Percentiles rank a stretch among this genome's conserved stretches.
Evolutionary conservation across 37 sponge, comb jelly and placozoan genomes (phyloP).

Genomic region (Hormiphora californensis): DNA sequence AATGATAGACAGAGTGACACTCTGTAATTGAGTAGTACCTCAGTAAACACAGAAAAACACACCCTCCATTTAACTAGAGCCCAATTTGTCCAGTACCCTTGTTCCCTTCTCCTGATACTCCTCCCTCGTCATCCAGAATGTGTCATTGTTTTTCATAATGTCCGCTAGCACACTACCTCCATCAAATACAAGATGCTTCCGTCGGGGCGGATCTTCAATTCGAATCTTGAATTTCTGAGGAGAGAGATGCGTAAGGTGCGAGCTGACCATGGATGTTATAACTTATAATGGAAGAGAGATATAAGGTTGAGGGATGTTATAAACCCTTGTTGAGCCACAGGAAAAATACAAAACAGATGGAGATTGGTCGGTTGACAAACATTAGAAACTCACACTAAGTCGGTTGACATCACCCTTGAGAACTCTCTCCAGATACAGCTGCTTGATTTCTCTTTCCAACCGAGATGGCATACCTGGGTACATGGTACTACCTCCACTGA

Average conservation of each 20-base stretch:
- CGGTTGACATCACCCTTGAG: slow-evolving; percentile 87
- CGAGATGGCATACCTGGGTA: slow-evolving; percentile 98
- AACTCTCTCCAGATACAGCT: slow-evolving; percentile 93
- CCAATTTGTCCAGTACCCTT: slow-evolving; percentile 91
- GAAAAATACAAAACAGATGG: neutral
- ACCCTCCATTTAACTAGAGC: slow-evolving; percentile 6
- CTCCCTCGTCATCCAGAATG: slow-evolving; percentile 96
- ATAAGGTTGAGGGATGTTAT: neutral
- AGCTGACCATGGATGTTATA: neutral
- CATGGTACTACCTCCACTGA: slow-evolving; percentile 98
- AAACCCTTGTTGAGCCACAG: neutral
- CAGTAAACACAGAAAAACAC: neutral
- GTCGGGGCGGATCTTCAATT: slow-evolving; percentile 97
- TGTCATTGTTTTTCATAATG: slow-evolving; percentile 92
- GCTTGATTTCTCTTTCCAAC: slow-evolving; percentile 97
- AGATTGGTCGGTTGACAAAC: neutral
- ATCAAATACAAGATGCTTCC: slow-evolving; percentile 98
- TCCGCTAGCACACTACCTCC: slow-evolving; percentile 98
- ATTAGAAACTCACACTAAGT: slow-evolving; percentile 69
- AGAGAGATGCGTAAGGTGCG: neutral
- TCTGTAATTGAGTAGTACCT: neutral
- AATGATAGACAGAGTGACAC: no score
- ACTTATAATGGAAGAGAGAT: neutral
- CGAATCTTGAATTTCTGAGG: slow-evolving; percentile 97
- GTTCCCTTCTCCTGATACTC: slow-evolving; percentile 97